phyloP scores from a whole-genome alignment of 2,888 invertebrate genomes.

The Drosophila crucigera region DNA sequence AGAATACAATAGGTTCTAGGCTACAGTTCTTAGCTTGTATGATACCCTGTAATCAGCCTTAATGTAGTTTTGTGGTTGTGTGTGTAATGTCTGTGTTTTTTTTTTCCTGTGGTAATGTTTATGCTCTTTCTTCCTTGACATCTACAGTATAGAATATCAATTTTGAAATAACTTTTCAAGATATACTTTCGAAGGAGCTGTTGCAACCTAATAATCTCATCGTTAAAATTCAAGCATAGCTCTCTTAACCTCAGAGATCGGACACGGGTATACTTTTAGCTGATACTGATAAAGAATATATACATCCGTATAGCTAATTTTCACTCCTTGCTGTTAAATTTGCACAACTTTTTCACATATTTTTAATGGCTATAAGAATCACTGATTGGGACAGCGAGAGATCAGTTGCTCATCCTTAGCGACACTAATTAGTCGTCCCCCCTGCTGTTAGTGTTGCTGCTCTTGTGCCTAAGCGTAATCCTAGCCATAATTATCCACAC shows the following conservation, averaged over 20 bases:
- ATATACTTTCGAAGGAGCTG: too few species aligned
- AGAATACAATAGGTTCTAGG: background rate
- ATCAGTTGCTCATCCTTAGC: slow-evolving; percentile 29
- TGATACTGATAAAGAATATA: background rate
- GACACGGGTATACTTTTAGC: background rate
- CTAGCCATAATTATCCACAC: slow-evolving; percentile 70
- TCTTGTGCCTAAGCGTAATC: slow-evolving; percentile 57
- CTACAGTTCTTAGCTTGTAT: too few species aligned
- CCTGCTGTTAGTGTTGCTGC: slow-evolving; percentile 23
- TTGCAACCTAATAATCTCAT: background rate
- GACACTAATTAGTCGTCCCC: slow-evolving; percentile 72
- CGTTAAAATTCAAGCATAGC: background rate
- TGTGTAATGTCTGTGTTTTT: too few species aligned
- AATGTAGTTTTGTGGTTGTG: too few species aligned
- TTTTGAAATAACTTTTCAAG: too few species aligned
- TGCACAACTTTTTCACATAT: background rate
- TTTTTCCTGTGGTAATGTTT: too few species aligned
- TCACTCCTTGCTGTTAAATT: background rate
- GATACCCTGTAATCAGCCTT: too few species aligned
- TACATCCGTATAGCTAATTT: background rate
- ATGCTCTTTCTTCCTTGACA: too few species aligned
- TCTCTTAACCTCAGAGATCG: background rate
- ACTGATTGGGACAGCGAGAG: slow-evolving; percentile 11
- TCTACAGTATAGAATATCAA: too few species aligned
- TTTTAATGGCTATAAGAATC: background rate